Evolutionary conservation across 1,140 invertebrate species (phyloP), one percentile per base, ranked within the genome.

Genomic region (Aphis gossypii): DNA sequence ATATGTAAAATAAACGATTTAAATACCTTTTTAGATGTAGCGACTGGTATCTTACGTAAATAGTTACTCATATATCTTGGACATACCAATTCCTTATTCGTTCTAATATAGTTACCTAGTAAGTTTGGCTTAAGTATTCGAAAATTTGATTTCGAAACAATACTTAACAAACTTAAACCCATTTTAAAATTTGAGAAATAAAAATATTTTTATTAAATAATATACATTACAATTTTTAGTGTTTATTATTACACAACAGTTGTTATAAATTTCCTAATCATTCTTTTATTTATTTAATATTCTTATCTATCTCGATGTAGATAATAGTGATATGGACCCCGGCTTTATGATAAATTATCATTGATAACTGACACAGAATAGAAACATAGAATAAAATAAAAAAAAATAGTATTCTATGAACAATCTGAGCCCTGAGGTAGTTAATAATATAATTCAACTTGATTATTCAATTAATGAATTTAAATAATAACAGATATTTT

Each of bases 91-190:
- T 84, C 46, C 25, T 86, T 86, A 20, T 48, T 25, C 1, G 21
- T 51, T 92, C 35, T 3, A 30, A 54, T 1, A 84, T n/a, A 84
- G 14, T 54, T 83, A 84, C 35, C 11, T 1, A 93, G 23, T n/a
- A 83, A 51, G 1, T 86, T 93, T 93, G 92, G 48, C 9, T 30
- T 93, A 41, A n/a, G 30, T 30, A 84, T 25, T 44, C 92, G 44
- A 41, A 84, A 51, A 84, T 83, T 93, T 41, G 76, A 84, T 56
- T 46, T 93, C 21, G 92, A 93, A 54, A 93, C 44, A 30, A 92
- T 48, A 86, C 56, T 86, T 54, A 93, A 84, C 35, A 93, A 86
- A 93, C 92, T 93, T 93, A 93, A 41, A 2, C 92, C 92, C 92
- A 93, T 93, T 83, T 84, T 21, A 35, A 83, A 51, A 35, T 48